Percentiles rank a stretch among this genome's conserved stretches.
Conservation (phyloP, 2,888 invertebrate species). For the Arctia plantaginis region DNA sequence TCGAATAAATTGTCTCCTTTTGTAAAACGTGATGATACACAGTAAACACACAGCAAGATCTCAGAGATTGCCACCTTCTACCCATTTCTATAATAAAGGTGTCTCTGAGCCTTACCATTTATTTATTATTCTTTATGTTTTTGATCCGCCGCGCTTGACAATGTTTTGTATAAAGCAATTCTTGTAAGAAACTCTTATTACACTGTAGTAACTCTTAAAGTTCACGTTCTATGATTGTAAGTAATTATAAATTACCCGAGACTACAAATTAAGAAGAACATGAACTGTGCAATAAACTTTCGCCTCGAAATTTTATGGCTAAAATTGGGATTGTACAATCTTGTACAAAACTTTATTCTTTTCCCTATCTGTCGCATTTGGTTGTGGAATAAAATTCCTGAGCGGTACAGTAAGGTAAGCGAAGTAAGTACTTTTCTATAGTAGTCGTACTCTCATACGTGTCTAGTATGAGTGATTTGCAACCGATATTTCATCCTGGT, state of each 20-base stretch:
- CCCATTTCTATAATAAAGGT: conserved; percentile 65
- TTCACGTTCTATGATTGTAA: not conserved
- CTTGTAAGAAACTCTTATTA: conserved; percentile 32
- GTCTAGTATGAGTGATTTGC: not conserved
- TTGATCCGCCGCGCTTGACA: conserved; percentile 58
- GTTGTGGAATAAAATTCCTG: not conserved
- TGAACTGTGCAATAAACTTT: conserved; percentile 19
- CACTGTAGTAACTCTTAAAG: conserved; percentile 4
- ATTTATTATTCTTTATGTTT: conserved; percentile 61
- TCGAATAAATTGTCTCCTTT: conserved; percentile 67
- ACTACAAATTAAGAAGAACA: too few species aligned
- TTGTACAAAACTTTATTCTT: too few species aligned
- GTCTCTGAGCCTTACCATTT: conserved; percentile 59
- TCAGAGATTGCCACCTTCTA: conserved; percentile 71
- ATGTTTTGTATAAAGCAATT: conserved; percentile 50
- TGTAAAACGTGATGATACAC: conserved; percentile 70
- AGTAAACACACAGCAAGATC: conserved; percentile 63
- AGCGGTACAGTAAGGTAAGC: not conserved
- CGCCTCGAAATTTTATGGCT: conserved; percentile 26
- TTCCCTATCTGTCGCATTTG: not conserved
- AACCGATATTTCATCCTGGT: not conserved
- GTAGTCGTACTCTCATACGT: not conserved
- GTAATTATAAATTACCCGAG: not conserved
- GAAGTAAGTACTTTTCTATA: not conserved
- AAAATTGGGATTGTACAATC: conserved; percentile 13